Percentiles rank a stretch among this genome's conserved stretches.
phyloP scores from a whole-genome alignment of 1,140 invertebrate species.

The Heliconius nattereri region DNA sequence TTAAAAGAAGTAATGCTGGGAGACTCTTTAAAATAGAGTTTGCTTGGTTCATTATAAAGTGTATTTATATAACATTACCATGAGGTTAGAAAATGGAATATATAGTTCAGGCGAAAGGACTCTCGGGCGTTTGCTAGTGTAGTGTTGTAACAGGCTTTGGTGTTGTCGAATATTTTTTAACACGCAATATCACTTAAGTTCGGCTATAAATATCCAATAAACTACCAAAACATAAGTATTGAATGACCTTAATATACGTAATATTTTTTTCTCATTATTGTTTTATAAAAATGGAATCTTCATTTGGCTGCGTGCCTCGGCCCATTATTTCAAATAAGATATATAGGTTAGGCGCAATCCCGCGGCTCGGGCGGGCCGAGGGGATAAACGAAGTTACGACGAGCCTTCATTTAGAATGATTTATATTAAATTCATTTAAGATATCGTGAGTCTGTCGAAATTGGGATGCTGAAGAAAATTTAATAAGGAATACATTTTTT shows the following conservation, averaged over 20 bases:
- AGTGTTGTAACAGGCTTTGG: too few species aligned
- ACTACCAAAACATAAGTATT: background rate
- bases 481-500: background rate
- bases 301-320: constrained; percentile 30
- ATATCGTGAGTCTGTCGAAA: background rate
- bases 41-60: background rate
- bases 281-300: constrained; percentile 24
- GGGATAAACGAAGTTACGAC: constrained; percentile 17
- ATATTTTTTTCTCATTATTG: constrained; percentile 13
- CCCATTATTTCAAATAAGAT: constrained; percentile 31
- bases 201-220: background rate
- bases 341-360: constrained; percentile 29
- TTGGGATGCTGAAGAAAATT: background rate
- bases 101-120: too few species aligned
- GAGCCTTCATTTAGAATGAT: constrained; percentile 1
- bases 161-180: background rate
- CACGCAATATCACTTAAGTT: background rate
- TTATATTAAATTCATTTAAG: constrained; percentile 10
- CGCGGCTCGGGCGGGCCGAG: constrained; percentile 17
- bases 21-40: too few species aligned
- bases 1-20: background rate
- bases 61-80: too few species aligned
- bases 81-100: too few species aligned
- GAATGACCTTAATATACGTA: background rate
- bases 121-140: too few species aligned